Conservation (phyloP, 2,888 invertebrate genomes). For the Danaus chrysippus region DNA sequence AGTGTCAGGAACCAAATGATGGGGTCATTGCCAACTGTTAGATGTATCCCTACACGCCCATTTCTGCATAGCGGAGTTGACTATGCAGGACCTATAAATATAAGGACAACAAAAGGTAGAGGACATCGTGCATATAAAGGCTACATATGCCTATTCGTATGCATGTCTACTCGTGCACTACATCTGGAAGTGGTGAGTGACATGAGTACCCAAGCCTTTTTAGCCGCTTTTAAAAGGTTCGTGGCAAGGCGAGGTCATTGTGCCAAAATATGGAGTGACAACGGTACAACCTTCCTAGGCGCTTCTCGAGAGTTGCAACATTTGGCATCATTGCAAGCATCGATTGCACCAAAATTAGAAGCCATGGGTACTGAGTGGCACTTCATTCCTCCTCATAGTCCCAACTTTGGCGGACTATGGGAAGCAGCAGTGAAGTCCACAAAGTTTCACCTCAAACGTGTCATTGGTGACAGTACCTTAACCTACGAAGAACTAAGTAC, state of each 20-base stretch:
- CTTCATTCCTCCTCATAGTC: slow-evolving; percentile 32
- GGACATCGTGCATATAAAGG: neutral
- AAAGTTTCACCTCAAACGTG: slow-evolving; percentile 23
- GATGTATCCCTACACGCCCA: slow-evolving; percentile 14
- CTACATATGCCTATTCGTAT: slow-evolving; percentile 4
- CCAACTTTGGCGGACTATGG: slow-evolving; percentile 34
- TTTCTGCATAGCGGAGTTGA: slow-evolving; percentile 9
- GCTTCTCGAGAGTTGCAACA: neutral
- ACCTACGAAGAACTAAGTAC: slow-evolving; percentile 29
- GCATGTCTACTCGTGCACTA: neutral
- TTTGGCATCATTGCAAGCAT: neutral
- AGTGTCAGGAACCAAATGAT: too few species aligned
- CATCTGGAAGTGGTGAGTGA: too few species aligned
- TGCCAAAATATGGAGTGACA: neutral
- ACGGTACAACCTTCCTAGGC: neutral
- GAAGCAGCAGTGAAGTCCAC: slow-evolving; percentile 31
- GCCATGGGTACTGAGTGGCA: slow-evolving; percentile 19
- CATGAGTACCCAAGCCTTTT: neutral
- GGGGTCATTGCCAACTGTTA: slow-evolving; percentile 8
- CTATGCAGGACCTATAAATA: neutral
- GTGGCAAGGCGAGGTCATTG: neutral
- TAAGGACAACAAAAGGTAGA: slow-evolving; percentile 1
- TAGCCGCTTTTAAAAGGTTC: neutral
- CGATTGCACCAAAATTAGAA: neutral
- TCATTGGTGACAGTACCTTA: slow-evolving; percentile 21